phyloP scores from a whole-genome alignment of 2,888 invertebrate species.

The Harmothoe impar region DNA sequence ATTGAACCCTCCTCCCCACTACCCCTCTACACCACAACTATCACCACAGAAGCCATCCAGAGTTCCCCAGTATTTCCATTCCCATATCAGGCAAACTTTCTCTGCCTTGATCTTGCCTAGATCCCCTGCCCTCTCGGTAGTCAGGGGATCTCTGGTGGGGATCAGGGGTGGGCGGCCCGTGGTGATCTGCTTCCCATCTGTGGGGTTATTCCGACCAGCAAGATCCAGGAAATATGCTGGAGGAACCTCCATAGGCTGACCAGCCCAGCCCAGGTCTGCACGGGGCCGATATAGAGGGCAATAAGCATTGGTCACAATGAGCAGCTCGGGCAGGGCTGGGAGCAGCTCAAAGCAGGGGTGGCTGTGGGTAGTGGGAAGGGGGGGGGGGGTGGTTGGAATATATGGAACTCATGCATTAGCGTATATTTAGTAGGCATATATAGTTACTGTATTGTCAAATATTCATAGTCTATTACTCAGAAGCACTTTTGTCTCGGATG shows the following conservation, averaged over 20 bases:
- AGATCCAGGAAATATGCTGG: constrained; percentile 54
- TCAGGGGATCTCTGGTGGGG: not conserved
- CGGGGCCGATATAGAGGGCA: not conserved
- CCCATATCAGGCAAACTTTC: constrained; percentile 27
- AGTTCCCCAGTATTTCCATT: not conserved
- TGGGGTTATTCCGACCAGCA: not conserved
- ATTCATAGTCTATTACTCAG: too few relatives aligned
- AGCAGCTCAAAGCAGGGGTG: not conserved
- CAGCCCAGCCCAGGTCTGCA: constrained; percentile 10
- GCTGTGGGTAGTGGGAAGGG: not conserved
- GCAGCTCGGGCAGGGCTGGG: not conserved
- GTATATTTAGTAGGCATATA: too few relatives aligned
- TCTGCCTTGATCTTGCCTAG: not conserved
- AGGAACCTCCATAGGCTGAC: not conserved
- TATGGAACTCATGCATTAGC: too few relatives aligned
- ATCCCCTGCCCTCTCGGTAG: constrained; percentile 2
- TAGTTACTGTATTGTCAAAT: too few relatives aligned
- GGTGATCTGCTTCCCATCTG: constrained; percentile 28
- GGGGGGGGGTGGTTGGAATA: not conserved
- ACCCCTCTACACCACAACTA: not conserved
- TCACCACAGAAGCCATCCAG: not conserved
- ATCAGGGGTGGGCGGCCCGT: not conserved
- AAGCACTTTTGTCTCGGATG: too few relatives aligned
- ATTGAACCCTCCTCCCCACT: not conserved
- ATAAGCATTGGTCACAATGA: constrained; percentile 34